Evolutionary conservation across 2,113 vertebrate genomes (phyloP).

Genomic region (Periophthalmodon schlosseri): DNA sequence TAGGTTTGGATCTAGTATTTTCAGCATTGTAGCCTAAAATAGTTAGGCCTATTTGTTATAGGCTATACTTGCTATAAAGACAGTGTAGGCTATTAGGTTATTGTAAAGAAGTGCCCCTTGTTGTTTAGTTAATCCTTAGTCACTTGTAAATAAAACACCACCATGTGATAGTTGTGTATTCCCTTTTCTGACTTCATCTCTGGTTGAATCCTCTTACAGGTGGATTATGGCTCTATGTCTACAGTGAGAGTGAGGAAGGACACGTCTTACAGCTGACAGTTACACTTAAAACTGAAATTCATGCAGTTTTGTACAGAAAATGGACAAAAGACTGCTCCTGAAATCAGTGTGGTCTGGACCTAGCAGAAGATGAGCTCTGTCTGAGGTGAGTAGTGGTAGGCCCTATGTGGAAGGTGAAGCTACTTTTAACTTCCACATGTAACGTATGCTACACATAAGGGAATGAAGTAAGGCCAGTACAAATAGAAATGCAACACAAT

Average conservation of each 20-base stretch:
- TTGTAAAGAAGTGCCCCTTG: not conserved
- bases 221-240: slow-evolving; percentile 75
- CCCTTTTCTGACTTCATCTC: slow-evolving; percentile 17
- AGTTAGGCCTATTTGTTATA: too few species aligned
- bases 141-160: not conserved
- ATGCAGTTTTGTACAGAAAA: slow-evolving; percentile 20
- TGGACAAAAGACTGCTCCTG: slow-evolving; percentile 47
- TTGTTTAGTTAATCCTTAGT: not conserved
- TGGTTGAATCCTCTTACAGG: slow-evolving; percentile 72
- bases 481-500: not conserved
- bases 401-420: not conserved
- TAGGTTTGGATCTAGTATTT: too few species aligned
- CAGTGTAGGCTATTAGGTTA: too few species aligned
- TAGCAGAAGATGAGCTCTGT: slow-evolving; percentile 36
- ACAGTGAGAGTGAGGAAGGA: slow-evolving; percentile 35
- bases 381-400: slow-evolving; percentile 45
- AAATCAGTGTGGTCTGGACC: slow-evolving; percentile 29
- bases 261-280: not conserved
- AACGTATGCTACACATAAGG: not conserved
- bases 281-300: not conserved
- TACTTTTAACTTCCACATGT: too few species aligned
- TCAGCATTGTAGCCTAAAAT: too few species aligned
- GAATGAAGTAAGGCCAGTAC: not conserved
- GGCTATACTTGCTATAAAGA: too few species aligned
- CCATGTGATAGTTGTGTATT: slow-evolving; percentile 14